Base-by-base conservation (phyloP, 2,797 vertebrate species). In the Myoxocephalus aenaeus region DNA sequence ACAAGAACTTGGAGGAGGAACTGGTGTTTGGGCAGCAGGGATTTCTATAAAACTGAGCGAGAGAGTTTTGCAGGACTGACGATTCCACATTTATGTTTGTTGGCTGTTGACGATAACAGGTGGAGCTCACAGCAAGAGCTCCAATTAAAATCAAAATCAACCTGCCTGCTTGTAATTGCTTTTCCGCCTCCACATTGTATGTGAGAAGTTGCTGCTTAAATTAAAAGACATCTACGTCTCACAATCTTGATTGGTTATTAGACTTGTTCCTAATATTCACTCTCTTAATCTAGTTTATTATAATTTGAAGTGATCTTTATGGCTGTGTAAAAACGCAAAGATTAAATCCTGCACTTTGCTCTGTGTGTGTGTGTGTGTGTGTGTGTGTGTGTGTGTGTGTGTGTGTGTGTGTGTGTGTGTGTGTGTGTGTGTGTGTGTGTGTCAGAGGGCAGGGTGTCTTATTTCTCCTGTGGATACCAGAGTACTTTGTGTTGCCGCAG, bases 71-170 rank as follows among this genome's bases (percentile, higher is more conserved):
- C 66, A 73, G 81, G 67, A 80, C 75, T 80, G 82, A 85, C 84
- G 87, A 57, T 36, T 79, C 64, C 74, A 78, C 87, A 74, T 86
- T 91, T 73, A 82, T 86, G 77, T 90, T 83, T 84, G 85, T 82
- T 91, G 92, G 92, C 89, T 90, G 86, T 79, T n/a, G 59, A 84
- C 50, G 73, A 79, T 81, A 94, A 92, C 92, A 94, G 92, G 92
- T 93, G 91, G 90, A 86, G 85, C 84, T 90, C 92, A 72, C 92
- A 91, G 91, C 81, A 50, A 82, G 87, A 61, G 74, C 79, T 80
- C 85, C 86, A 91, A 92, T 93, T 92, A 93, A 87, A 91, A 93
- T 92, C 90, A 93, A 89, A 90, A 91, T 90, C 85, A 86, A 90
- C 87, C 87, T 90, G 83, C 73, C 75, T 89, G 76, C 75, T 86